Base-by-base conservation (phyloP, 2,113 vertebrate genomes). In the Saiga tatarica region DNA sequence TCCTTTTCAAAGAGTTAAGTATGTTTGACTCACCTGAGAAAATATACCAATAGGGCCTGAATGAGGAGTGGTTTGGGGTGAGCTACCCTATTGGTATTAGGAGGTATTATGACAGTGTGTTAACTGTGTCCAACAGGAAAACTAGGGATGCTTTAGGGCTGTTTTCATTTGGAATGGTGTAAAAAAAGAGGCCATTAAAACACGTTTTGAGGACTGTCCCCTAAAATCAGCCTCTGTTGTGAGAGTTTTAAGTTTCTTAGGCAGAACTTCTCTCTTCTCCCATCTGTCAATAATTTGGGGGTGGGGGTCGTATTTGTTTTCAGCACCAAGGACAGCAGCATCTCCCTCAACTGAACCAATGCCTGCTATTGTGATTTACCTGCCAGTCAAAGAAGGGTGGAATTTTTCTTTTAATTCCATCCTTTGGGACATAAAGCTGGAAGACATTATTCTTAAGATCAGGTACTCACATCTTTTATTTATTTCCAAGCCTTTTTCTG, bases 271-370 rank as follows among this genome's bases (percentile, higher is more conserved):
- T 96, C 1, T 9, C 55, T 57, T 82, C 74, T 76, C 19, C 42
- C n/a, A n/a, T 64, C 42, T 33, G 26, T 2, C 42, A 8, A 39
- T 33, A 42, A 47, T 7, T 33, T 39, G 2, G 25, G 26, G 47
- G 16, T 14, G 26, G 57, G 2, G 26, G 2, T 0, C 3, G 30
- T 89, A 0, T 45, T 36, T 82, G 13, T 88, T 87, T 98, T 98
- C 98, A 99, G 99, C 97, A 99, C 99, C 98, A 85, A 74, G 98
- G 98, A 99, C 98, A 99, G 99, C 98, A 88, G 87, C 1, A 0
- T 2, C 0, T 30, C n/a, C 81, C 1, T 36, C 33, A 5, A 0
- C 14, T 60, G 82, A 50, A 19, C 30, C 47, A 26, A n/a, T 9
- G 87, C 10, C 3, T 64, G 13, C 25, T 45, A 0, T 74, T 30